Conservation (phyloP, 2,888 invertebrate species). For the Lochmaea crataegi region DNA sequence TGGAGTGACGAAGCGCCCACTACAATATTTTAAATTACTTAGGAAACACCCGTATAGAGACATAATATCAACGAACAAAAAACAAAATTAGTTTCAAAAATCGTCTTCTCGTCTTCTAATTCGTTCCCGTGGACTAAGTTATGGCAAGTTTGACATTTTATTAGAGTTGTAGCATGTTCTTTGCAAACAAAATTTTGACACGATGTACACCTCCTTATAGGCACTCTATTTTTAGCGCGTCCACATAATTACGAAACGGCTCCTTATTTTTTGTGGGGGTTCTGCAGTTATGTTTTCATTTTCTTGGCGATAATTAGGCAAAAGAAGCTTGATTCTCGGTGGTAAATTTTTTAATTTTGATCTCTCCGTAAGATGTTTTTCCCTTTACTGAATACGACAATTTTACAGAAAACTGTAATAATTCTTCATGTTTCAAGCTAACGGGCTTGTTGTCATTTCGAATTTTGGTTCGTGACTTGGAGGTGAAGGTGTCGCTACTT, state of each 20-base stretch:
- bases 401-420: too few species aligned
- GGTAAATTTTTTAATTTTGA: constrained; percentile 24
- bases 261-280: constrained; percentile 24
- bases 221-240: constrained; percentile 21
- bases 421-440: too few species aligned
- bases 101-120: not conserved
- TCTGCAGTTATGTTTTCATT: constrained; percentile 20
- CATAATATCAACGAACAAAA: not conserved
- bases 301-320: constrained; percentile 18
- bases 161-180: constrained; percentile 21
- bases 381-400: too few species aligned
- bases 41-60: too few species aligned
- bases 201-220: constrained; percentile 21
- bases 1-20: too few species aligned
- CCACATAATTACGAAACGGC: constrained; percentile 25
- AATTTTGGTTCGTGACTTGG: too few species aligned
- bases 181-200: constrained; percentile 18
- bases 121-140: constrained; percentile 11
- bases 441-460: too few species aligned
- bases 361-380: constrained; percentile 24
- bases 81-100: constrained; percentile 8
- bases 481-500: too few species aligned
- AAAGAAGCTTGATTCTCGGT: constrained; percentile 11
- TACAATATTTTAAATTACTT: too few species aligned
- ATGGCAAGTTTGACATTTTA: constrained; percentile 23